phyloP scores from a whole-genome alignment of 2,113 vertebrate genomes.

The Paralichthys olivaceus region DNA sequence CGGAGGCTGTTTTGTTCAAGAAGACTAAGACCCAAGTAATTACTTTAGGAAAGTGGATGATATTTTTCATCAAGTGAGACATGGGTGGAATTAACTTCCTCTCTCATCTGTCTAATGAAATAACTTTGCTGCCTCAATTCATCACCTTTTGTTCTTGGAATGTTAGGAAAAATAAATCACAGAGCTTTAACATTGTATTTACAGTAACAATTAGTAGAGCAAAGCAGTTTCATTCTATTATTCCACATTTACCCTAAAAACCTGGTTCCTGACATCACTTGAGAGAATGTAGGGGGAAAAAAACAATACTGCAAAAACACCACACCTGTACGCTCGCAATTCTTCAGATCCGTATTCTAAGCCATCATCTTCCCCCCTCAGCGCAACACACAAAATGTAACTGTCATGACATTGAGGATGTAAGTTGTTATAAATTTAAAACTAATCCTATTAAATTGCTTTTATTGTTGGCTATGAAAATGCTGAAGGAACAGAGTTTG shows the following conservation, averaged over 20 bases:
- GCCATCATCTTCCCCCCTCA: background rate
- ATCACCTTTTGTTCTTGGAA: conserved; percentile 1
- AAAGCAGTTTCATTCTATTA: background rate
- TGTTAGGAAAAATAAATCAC: background rate
- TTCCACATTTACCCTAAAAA: background rate
- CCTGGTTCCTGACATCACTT: background rate
- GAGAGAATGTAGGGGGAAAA: background rate
- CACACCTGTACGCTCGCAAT: background rate
- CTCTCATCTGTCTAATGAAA: conserved; percentile 35
- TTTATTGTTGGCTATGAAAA: conserved; percentile 28
- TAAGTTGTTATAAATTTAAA: background rate
- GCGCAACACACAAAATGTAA: accelerated
- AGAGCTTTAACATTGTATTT: background rate
- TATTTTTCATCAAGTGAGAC: conserved; percentile 34
- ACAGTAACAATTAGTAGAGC: background rate
- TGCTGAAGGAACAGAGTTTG: conserved; percentile 21
- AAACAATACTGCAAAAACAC: background rate
- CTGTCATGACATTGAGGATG: background rate
- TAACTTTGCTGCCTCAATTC: conserved; percentile 16
- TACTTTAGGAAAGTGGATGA: conserved; percentile 33
- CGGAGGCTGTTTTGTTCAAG: conserved; percentile 41
- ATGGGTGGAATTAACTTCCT: conserved; percentile 31
- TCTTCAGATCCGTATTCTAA: background rate
- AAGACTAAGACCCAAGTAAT: conserved; percentile 29
- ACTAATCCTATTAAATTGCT: background rate